These are phyloP conservation scores for Conomelus anceps DNA, from an alignment of 2,888 invertebrate genomes.

Conservation along the genomic window DNA sequence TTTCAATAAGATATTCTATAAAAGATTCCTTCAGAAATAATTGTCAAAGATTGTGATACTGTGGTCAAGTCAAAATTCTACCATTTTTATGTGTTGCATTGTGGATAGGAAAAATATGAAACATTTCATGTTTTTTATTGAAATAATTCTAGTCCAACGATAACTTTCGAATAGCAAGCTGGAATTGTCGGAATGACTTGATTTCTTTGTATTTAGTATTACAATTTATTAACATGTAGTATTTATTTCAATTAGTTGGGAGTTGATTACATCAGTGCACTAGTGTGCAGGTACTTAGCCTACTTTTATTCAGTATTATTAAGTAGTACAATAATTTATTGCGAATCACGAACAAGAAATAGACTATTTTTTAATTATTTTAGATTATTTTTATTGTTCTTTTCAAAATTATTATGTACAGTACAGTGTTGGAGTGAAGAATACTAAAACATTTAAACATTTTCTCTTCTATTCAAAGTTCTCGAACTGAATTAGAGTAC, in stretches of 20 bases:
- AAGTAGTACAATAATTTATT: background rate
- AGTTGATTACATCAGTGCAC: background rate
- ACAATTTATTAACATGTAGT: background rate
- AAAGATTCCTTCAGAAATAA: background rate
- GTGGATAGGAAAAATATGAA: background rate
- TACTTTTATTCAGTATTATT: background rate
- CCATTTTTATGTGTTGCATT: background rate
- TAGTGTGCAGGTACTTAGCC: background rate
- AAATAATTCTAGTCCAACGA: background rate
- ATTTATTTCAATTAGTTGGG: background rate
- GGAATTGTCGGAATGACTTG: background rate
- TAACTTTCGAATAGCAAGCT: background rate
- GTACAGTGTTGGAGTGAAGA: too few species aligned
- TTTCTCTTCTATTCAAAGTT: too few species aligned
- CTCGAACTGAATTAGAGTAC: too few species aligned
- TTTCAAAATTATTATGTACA: too few species aligned
- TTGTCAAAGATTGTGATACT: background rate
- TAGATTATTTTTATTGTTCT: too few species aligned
- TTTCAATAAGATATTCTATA: too few species aligned
- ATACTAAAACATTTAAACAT: too few species aligned
- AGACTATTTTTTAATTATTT: too few species aligned
- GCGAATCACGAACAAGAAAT: background rate
- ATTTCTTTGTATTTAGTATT: background rate
- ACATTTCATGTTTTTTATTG: background rate
- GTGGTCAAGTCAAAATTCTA: background rate